phyloP scores from a whole-genome alignment of 92 coral and sea anemone genomes.

The Galaxea fascicularis region DNA sequence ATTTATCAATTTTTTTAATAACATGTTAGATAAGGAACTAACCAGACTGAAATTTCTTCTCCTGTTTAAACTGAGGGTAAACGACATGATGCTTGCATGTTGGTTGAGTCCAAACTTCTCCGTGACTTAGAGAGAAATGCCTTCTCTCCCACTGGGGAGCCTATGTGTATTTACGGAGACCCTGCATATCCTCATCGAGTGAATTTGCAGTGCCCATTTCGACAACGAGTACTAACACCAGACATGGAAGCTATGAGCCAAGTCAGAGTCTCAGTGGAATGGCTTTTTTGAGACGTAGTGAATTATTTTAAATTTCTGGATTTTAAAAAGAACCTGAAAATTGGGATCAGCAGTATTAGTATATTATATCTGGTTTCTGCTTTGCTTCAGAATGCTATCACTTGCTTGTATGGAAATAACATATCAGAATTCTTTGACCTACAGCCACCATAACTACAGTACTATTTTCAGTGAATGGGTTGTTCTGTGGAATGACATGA shows the following conservation, averaged over 20 bases:
- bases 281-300: conserved; percentile 46
- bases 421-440: conserved; percentile 44
- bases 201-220: no score
- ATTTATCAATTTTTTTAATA: conserved; percentile 34
- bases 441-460: conserved; percentile 49
- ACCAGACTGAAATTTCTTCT: conserved; percentile 23
- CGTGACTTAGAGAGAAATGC: conserved; percentile 31
- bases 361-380: no score
- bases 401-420: conserved; percentile 46
- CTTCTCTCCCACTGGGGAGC: conserved; percentile 50
- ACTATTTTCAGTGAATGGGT: conserved; percentile 35
- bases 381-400: no score
- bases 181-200: no score
- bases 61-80: conserved; percentile 30
- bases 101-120: conserved; percentile 47
- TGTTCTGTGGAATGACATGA: conserved; percentile 19
- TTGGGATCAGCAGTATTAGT: no score
- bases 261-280: conserved; percentile 50
- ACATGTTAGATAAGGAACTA: conserved; percentile 29
- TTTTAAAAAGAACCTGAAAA: no score
- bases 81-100: conserved; percentile 48
- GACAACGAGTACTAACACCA: conserved; percentile 45
- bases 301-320: no score
- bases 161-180: conserved; percentile 49
- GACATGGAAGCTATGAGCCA: conserved; percentile 37